Percentiles rank a stretch among this genome's conserved stretches.
These are phyloP conservation scores for Peromyscus maniculatus DNA, from an alignment of 2,113 vertebrate species.

Conservation along the genomic window DNA sequence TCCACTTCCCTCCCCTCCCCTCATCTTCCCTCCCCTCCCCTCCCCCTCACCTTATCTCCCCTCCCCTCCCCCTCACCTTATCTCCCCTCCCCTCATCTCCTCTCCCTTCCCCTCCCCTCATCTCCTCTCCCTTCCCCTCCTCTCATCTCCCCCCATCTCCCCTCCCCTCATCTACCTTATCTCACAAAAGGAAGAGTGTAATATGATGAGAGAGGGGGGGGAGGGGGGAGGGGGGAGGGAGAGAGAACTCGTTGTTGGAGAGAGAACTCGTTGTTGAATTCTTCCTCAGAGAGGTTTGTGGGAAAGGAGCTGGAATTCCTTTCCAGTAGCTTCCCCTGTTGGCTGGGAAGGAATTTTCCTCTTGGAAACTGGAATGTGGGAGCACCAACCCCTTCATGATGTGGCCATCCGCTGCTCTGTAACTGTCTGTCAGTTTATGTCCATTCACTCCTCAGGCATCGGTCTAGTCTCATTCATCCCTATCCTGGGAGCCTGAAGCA, in stretches of 20 bases:
- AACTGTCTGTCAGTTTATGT: not conserved
- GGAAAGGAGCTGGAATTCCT: not conserved
- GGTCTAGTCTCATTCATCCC: not conserved
- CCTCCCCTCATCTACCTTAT: not conserved
- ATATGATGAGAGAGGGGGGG: not conserved
- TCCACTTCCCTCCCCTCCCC: not conserved
- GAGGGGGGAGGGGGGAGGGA: not conserved
- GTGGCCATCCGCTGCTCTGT: not conserved
- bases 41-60: too few species aligned
- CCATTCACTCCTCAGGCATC: not conserved
- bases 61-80: not conserved
- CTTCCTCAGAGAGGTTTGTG: not conserved
- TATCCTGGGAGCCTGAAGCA: not conserved
- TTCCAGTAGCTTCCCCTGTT: not conserved
- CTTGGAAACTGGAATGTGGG: not conserved
- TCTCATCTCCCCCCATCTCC: not conserved
- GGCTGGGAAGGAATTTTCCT: not conserved
- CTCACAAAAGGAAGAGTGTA: not conserved
- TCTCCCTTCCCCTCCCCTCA: not conserved
- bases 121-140: not conserved
- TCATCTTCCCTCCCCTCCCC: not conserved
- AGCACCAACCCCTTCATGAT: not conserved
- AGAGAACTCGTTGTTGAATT: not conserved
- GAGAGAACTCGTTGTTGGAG: not conserved
- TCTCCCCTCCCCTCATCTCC: fast-evolving